phyloP scores from a whole-genome alignment of 2,113 vertebrate genomes.

The Saguinus midas region DNA sequence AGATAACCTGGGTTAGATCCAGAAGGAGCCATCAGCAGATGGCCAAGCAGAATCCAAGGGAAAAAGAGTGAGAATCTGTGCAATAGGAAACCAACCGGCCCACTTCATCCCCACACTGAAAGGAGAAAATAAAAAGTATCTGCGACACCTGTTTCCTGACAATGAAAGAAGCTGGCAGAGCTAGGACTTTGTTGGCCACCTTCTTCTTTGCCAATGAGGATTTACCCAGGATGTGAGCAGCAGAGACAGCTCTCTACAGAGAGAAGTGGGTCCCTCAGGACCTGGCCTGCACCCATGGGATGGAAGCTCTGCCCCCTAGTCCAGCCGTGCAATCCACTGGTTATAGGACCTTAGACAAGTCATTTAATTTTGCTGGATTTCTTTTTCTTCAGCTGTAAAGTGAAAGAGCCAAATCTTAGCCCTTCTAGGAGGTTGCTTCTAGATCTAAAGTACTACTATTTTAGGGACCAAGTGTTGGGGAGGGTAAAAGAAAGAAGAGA shows the following conservation, averaged over 20 bases:
- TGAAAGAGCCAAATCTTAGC: not conserved
- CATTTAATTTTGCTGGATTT: not conserved
- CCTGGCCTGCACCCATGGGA: not conserved
- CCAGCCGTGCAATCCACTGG: not conserved
- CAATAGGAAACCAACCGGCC: not conserved
- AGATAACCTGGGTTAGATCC: not conserved
- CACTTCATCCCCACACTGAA: not conserved
- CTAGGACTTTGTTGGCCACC: fast-evolving
- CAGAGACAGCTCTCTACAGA: not conserved
- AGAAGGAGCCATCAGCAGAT: not conserved
- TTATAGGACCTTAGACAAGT: not conserved
- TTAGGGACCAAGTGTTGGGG: not conserved
- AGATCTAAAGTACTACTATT: not conserved
- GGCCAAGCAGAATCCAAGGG: not conserved
- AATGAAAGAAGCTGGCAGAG: not conserved
- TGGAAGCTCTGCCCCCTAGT: too few relatives aligned
- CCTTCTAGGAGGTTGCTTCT: not conserved
- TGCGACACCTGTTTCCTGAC: not conserved
- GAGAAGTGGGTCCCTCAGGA: too few relatives aligned
- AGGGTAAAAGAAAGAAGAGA: not conserved
- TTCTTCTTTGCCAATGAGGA: not conserved
- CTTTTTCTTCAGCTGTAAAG: not conserved
- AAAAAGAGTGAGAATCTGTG: not conserved
- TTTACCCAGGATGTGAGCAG: not conserved
- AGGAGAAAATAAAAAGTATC: not conserved